Evolutionary conservation across 2,113 vertebrate species (phyloP).

Genomic region (Tympanuchus pallidicinctus): DNA sequence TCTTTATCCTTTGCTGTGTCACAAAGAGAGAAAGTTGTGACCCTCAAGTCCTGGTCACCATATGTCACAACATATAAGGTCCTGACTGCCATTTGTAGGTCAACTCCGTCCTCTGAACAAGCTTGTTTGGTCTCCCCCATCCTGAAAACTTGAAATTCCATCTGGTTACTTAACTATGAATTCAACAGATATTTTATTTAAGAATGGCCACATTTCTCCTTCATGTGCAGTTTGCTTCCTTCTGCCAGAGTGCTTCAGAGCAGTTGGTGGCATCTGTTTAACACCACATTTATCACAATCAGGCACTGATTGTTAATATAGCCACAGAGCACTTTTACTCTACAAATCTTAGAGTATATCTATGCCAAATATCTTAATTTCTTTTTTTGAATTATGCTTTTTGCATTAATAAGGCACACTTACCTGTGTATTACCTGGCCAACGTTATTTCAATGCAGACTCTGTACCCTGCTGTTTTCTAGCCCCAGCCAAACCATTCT

Average conservation of each 20-base stretch:
- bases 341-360: background rate
- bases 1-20: background rate
- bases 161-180: background rate
- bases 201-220: background rate
- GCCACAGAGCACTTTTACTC: fast-evolving
- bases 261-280: background rate
- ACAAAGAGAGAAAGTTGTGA: background rate
- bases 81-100: background rate
- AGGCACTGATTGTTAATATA: background rate
- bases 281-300: background rate
- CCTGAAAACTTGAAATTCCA: background rate
- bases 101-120: background rate
- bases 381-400: background rate
- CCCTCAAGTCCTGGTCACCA: background rate
- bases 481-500: background rate
- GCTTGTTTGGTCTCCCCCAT: background rate
- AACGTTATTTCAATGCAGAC: background rate
- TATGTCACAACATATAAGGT: fast-evolving
- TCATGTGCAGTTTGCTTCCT: background rate
- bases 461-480: background rate
- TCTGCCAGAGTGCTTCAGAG: background rate
- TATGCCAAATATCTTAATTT: background rate
- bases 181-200: background rate
- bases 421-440: background rate
- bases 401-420: background rate